phyloP scores from a whole-genome alignment of 1,140 invertebrate species.

The Eumeta japonica region DNA sequence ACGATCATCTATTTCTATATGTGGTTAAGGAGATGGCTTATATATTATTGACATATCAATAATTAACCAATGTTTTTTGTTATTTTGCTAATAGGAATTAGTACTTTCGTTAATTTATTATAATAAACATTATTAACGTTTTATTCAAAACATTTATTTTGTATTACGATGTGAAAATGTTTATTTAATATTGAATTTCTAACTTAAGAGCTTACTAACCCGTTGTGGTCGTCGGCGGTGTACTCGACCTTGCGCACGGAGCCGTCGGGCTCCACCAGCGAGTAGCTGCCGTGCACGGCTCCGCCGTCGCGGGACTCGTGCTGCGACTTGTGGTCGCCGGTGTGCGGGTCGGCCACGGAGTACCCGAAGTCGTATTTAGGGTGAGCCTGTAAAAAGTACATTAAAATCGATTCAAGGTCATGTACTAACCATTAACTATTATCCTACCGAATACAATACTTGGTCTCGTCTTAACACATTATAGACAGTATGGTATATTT shows the following conservation, averaged over 20 bases:
- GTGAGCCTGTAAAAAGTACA: too few relatives aligned
- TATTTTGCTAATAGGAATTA: too few relatives aligned
- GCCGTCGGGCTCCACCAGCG: conserved; percentile 46
- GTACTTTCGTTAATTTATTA: too few relatives aligned
- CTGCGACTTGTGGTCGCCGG: conserved; percentile 35
- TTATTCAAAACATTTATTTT: background rate
- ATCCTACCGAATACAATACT: too few relatives aligned
- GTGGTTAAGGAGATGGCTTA: too few relatives aligned
- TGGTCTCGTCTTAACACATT: too few relatives aligned
- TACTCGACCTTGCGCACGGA: conserved; percentile 48
- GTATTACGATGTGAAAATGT: background rate
- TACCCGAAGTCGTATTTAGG: conserved; percentile 55
- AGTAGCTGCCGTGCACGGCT: conserved; percentile 40
- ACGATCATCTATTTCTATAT: too few relatives aligned
- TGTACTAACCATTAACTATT: too few relatives aligned
- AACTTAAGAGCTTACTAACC: conserved; percentile 20
- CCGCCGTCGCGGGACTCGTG: conserved; percentile 36
- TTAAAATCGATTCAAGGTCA: too few relatives aligned
- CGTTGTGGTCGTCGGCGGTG: conserved; percentile 36
- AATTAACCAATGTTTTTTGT: too few relatives aligned
- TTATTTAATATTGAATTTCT: background rate
- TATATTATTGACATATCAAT: too few relatives aligned
- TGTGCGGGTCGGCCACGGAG: conserved; percentile 52
- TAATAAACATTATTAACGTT: background rate
- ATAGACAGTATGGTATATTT: too few relatives aligned